Base-by-base conservation (phyloP, 2,113 vertebrate genomes). In the Lepidothrix coronata region DNA sequence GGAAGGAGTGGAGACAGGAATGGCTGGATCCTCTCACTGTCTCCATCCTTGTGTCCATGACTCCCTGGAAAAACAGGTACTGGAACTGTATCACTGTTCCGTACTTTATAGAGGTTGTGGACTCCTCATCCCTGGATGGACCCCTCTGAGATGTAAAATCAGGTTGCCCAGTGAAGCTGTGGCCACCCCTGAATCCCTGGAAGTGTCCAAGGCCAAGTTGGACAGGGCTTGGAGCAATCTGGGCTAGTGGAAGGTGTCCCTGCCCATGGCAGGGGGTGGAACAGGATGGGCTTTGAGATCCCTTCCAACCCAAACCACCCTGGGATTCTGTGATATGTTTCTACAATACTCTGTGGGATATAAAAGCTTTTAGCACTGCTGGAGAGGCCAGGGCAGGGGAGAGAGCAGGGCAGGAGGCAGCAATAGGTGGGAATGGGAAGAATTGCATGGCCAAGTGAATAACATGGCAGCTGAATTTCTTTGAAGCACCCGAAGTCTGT, bases 41-140 rank as follows among this genome's bases (percentile, higher is more conserved):
- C 25, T 46, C 27, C n/a, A 12, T 37, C 35, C 30, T 12, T 10
- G n/a, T 35, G 16, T 8, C 22, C 0, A 0, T 63, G 1, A 0
- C 33, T 70, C 13, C 39, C 23, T 75, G 58, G n/a, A n/a, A 55
- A 70, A 54, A 12, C 2, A 0, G 5, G 1, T 37, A 46, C 33
- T 84, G 67, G 73, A 67, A 12, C 46, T 9, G 31, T 11, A 3
- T 12, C 37, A 8, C 21, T 12, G 30, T 14, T 19, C 48, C 4
- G 3, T 57, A 9, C 59, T 63, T 16, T 21, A 27, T 1, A 16
- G 58, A 33, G 46, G 35, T 2, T 78, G 48, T 52, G 37, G 23
- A 24, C 20, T 31, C 18, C 23, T 61, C 75, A n/a, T 27, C 46
- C 48, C 48, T 43, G 48, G 28, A 1, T 41, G 61, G 37, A 30